Evolutionary conservation across 2,113 vertebrate species (phyloP), one percentile per base, ranked within the genome.

Genomic region (Pygoscelis adeliae): DNA sequence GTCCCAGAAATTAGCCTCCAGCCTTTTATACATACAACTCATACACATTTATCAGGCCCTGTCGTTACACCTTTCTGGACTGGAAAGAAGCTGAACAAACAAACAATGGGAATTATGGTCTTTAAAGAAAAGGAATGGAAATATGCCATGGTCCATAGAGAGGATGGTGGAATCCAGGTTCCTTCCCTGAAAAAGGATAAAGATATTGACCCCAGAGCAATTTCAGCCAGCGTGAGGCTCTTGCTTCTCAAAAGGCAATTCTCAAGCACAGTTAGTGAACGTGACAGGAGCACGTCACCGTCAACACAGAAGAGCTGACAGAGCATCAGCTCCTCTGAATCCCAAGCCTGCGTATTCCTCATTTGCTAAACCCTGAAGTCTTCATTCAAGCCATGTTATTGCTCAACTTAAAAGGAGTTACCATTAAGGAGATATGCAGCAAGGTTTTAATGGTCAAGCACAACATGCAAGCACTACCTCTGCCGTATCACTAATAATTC

Each of bases 211-310:
- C 59, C 34, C 34, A 58, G 80, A 90, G 65, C 79, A 92, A 95
- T 78, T 96, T 90, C 86, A 95, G 61, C 38, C 59, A 84, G 63
- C 0, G 0, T 44, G 55, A 86, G 52, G 42, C 65, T 89, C 52
- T 56, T 91, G 65, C 42, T 90, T 89, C 92, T 92, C 89, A 83
- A 93, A 83, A 95, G 52, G 47, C 69, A 89, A 49, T 93, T 96
- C 83, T 81, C 69, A 63, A 40, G 55, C 65, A 55, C 15, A 17
- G 80, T 84, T 32, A 93, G 80, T 47, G 77, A 96, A 94, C 55
- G 32, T 78, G 90, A 92, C 69, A 90, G 80, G 72, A 93, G 72
- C 59, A 71, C 1, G 1, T 95, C 93, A 95, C 52, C 9, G 0
- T 40, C 72, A 55, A 22, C 76, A 50, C 21, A 67, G 86, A 89